These are phyloP conservation scores for Magallana nippona DNA, from an alignment of 2,888 invertebrate species.

Conservation along the genomic window DNA sequence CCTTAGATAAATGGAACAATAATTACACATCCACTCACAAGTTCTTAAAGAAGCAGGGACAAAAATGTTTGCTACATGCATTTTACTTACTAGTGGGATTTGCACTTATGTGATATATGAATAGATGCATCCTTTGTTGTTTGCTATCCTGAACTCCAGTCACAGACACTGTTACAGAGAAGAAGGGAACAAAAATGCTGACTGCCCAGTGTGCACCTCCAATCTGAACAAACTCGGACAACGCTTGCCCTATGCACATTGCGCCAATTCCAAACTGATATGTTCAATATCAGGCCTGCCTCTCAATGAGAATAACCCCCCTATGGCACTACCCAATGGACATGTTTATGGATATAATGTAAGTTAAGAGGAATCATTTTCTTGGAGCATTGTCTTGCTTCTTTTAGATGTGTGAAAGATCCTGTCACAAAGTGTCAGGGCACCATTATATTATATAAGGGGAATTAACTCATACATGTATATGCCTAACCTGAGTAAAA, in stretches of 20 bases:
- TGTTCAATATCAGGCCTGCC: conserved; percentile 94
- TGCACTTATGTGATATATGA: too few relatives aligned
- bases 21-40: too few relatives aligned
- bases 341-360: conserved; percentile 87
- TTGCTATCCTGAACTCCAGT: conserved; percentile 49
- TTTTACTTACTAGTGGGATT: too few relatives aligned
- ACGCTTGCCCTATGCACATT: conserved; percentile 93
- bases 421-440: too few relatives aligned
- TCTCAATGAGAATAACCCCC: conserved; percentile 98
- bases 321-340: conserved; percentile 99
- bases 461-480: too few relatives aligned
- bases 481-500: too few relatives aligned
- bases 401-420: too few relatives aligned
- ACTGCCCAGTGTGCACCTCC: conserved; percentile 95
- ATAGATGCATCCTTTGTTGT: too few relatives aligned
- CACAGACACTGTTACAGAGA: conserved; percentile 78
- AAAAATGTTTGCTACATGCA: too few relatives aligned
- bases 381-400: neutral
- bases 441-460: too few relatives aligned
- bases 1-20: too few relatives aligned
- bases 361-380: conserved; percentile 53
- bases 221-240: conserved; percentile 92
- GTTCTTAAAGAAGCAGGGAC: too few relatives aligned
- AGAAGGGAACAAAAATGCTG: conserved; percentile 83
- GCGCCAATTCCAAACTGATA: conserved; percentile 95